phyloP scores from a whole-genome alignment of 1,140 invertebrate genomes.

The Hestina assimilis region DNA sequence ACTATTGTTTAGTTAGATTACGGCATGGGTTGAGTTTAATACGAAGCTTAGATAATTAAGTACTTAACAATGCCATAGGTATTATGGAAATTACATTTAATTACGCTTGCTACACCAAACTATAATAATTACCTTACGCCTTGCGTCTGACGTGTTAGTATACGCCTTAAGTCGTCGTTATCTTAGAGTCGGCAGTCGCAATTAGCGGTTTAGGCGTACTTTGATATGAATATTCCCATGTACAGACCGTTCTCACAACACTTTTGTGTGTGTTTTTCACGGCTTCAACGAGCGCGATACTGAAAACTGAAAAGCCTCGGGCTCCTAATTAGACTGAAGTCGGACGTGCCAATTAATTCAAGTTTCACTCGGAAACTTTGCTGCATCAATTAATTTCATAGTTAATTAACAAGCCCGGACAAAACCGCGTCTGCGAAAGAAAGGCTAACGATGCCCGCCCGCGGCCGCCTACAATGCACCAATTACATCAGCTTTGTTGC shows the following conservation, averaged over 20 bases:
- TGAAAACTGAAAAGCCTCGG: constrained; percentile 68
- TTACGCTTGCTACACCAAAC: neutral
- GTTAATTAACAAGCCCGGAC: constrained; percentile 75
- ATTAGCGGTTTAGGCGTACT: constrained; percentile 49
- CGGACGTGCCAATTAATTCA: constrained; percentile 77
- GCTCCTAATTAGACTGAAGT: constrained; percentile 77
- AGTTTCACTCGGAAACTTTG: constrained; percentile 77
- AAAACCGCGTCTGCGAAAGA: constrained; percentile 71
- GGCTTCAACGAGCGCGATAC: constrained; percentile 67
- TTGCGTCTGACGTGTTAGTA: constrained; percentile 8
- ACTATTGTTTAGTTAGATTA: too few relatives aligned
- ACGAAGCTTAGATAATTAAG: too few relatives aligned
- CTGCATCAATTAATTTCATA: constrained; percentile 78
- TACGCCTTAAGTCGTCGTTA: constrained; percentile 13
- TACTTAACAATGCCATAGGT: too few relatives aligned
- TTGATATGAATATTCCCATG: constrained; percentile 56
- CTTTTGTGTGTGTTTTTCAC: constrained; percentile 76
- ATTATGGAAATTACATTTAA: too few relatives aligned
- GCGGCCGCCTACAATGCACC: constrained; percentile 64
- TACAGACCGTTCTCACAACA: constrained; percentile 67
- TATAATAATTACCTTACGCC: constrained; percentile 2
- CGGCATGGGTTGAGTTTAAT: too few relatives aligned
- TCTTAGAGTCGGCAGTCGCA: constrained; percentile 38
- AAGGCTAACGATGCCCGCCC: constrained; percentile 71
- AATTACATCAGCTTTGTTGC: constrained; percentile 68